Evolutionary conservation across 2,888 invertebrate genomes (phyloP).

Genomic region (Tryphoninae sp.): DNA sequence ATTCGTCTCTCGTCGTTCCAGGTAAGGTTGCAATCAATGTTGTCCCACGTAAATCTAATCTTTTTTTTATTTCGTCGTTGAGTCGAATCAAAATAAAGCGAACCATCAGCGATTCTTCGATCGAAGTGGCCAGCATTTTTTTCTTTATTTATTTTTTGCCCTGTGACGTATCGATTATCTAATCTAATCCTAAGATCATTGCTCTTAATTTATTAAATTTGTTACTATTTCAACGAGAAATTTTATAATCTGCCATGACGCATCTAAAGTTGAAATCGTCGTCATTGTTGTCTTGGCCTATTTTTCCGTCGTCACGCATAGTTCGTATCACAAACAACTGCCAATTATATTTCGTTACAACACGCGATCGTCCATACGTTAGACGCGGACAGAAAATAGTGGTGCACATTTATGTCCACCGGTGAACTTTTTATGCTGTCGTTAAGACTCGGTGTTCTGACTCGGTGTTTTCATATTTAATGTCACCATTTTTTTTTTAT

Average conservation of each 20-base stretch:
- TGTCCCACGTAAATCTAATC: background rate
- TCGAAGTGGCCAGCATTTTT: background rate
- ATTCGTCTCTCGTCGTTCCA: background rate
- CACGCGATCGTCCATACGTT: background rate
- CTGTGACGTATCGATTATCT: background rate
- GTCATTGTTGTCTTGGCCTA: background rate
- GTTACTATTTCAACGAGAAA: background rate
- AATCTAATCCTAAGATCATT: background rate
- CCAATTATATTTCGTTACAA: background rate
- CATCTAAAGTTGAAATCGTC: background rate
- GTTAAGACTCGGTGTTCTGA: background rate
- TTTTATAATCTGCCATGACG: background rate
- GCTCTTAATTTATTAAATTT: background rate
- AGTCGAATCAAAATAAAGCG: background rate
- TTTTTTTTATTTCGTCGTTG: background rate
- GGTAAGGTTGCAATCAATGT: background rate
- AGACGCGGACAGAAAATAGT: background rate
- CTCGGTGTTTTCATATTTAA: background rate
- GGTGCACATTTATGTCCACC: background rate
- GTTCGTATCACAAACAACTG: background rate
- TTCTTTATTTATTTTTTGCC: background rate
- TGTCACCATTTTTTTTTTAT: no score
- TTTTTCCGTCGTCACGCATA: background rate
- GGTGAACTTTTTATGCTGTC: background rate
- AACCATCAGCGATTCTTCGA: background rate